Conservation (phyloP, 2,888 invertebrate species). For the Agrotis exclamationis region DNA sequence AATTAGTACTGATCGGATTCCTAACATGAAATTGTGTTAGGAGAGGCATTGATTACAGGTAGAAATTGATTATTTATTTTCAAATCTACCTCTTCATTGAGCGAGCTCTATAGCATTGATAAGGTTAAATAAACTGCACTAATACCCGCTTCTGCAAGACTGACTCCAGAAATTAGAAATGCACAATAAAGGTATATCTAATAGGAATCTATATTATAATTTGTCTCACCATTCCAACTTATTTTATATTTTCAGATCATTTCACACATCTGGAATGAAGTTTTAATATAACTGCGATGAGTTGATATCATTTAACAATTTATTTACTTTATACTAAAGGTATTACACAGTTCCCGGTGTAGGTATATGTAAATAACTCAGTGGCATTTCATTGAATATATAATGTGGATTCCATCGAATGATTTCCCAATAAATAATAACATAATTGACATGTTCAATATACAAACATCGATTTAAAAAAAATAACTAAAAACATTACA, state of each 20-base stretch:
- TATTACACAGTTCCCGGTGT: constrained; percentile 39
- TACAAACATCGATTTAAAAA: constrained; percentile 58
- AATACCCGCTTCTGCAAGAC: constrained; percentile 43
- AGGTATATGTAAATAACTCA: constrained; percentile 51
- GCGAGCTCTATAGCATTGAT: not conserved
- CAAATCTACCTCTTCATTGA: not conserved
- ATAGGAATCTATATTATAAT: constrained; percentile 75
- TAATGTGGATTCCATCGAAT: constrained; percentile 43
- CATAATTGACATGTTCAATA: constrained; percentile 64
- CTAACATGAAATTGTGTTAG: too few species aligned
- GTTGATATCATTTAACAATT: constrained; percentile 42
- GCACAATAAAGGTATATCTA: constrained; percentile 70
- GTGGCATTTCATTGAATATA: constrained; percentile 49
- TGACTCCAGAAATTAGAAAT: constrained; percentile 63
- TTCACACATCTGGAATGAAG: constrained; percentile 67
- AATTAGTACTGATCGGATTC: not conserved
- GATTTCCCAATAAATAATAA: constrained; percentile 63
- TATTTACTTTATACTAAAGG: constrained; percentile 49
- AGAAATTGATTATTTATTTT: too few species aligned
- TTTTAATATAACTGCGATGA: constrained; percentile 56
- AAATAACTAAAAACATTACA: constrained; percentile 59
- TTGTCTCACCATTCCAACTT: constrained; percentile 56
- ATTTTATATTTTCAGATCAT: constrained; percentile 68
- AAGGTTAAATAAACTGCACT: not conserved
- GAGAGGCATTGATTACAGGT: too few species aligned